These are phyloP conservation scores for Lochmaea crataegi DNA, from an alignment of 2,888 invertebrate species.

Conservation along the genomic window DNA sequence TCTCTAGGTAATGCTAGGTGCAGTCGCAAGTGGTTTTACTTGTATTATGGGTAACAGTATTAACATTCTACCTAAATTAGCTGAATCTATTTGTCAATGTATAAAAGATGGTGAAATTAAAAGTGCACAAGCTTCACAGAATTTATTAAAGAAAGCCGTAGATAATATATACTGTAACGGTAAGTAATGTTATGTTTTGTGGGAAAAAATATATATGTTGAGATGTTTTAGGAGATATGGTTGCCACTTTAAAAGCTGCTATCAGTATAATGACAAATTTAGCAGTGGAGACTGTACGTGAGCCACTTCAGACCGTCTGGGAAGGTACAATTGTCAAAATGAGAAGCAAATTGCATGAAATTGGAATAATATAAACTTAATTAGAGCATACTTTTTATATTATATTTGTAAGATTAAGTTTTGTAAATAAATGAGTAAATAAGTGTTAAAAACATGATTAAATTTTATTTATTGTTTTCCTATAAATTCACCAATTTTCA, in stretches of 20 bases:
- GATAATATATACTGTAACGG: slow-evolving; percentile 69
- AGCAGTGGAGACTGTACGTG: slow-evolving; percentile 72
- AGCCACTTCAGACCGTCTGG: slow-evolving; percentile 69
- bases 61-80: slow-evolving; percentile 74
- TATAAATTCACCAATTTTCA: too few species aligned
- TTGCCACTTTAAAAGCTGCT: slow-evolving; percentile 76
- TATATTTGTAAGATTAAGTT: neutral
- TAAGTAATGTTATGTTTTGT: slow-evolving; percentile 52
- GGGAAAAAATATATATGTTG: neutral
- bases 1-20: slow-evolving; percentile 74
- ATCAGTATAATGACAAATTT: slow-evolving; percentile 74
- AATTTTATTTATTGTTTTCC: neutral
- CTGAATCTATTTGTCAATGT: slow-evolving; percentile 70
- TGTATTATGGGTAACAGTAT: slow-evolving; percentile 79
- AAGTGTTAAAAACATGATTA: neutral
- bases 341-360: slow-evolving; percentile 52
- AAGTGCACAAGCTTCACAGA: slow-evolving; percentile 69
- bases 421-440: neutral
- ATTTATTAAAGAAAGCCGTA: slow-evolving; percentile 67
- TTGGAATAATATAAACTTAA: slow-evolving; percentile 51
- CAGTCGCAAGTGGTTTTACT: slow-evolving; percentile 75
- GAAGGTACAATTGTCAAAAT: slow-evolving; percentile 53
- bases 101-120: slow-evolving; percentile 67
- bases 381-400: neutral
- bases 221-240: slow-evolving; percentile 72